Evolutionary conservation across 2,113 vertebrate species (phyloP).

Genomic region (Microcebus lehilahytsara): DNA sequence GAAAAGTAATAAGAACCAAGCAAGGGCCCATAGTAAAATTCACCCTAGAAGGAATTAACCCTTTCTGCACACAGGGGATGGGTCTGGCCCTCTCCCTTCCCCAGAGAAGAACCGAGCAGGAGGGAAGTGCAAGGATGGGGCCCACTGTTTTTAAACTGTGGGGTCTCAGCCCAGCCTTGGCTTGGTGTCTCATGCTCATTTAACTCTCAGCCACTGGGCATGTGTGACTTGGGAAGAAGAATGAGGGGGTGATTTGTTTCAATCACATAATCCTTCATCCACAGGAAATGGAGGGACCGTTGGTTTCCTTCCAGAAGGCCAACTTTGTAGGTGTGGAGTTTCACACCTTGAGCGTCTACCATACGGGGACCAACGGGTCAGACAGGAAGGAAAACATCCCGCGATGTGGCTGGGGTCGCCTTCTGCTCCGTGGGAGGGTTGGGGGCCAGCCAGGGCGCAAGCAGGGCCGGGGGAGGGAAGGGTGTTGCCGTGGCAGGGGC

Average conservation of each 20-base stretch:
- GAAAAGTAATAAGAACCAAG: constrained; percentile 75
- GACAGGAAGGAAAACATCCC: constrained; percentile 72
- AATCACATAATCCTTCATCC: constrained; percentile 52
- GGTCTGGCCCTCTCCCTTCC: background rate
- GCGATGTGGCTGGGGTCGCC: background rate
- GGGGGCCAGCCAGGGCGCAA: constrained; percentile 32
- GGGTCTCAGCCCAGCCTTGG: background rate
- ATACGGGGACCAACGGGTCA: constrained; percentile 26
- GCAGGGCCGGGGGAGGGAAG: constrained; percentile 3
- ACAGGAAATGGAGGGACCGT: constrained; percentile 48
- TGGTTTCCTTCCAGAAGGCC: constrained; percentile 71
- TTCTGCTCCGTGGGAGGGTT: constrained; percentile 54
- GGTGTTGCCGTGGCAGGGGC: constrained; percentile 34
- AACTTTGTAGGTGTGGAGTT: constrained; percentile 62
- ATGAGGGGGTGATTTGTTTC: constrained; percentile 44
- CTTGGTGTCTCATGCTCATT: constrained; percentile 13
- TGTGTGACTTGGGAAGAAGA: constrained; percentile 26
- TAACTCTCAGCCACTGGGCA: background rate
- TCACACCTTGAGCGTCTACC: constrained; percentile 66
- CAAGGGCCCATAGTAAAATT: constrained; percentile 49
- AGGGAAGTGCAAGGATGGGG: background rate
- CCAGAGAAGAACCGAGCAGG: background rate
- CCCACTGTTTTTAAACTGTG: constrained; percentile 26
- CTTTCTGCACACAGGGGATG: constrained; percentile 22
- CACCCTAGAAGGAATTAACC: constrained; percentile 65